phyloP scores from a whole-genome alignment of 2,113 vertebrate species.

The Mastomys natalensis region DNA sequence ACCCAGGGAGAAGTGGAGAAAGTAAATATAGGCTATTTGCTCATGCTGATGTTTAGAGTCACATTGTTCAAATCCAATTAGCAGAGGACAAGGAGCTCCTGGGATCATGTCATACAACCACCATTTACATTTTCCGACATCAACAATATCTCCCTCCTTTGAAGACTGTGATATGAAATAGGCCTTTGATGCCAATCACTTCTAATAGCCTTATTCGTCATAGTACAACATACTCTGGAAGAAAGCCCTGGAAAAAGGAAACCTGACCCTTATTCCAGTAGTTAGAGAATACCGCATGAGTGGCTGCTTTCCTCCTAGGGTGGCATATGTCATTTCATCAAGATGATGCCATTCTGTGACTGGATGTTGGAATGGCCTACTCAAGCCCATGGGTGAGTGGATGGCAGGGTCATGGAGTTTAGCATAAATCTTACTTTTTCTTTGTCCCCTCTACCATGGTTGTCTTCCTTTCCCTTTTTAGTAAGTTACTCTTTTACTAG shows the following conservation, averaged over 20 bases:
- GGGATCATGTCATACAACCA: accelerated
- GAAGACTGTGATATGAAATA: background rate
- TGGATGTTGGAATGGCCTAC: background rate
- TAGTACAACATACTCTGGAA: background rate
- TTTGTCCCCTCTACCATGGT: background rate
- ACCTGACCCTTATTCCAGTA: background rate
- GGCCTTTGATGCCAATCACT: background rate
- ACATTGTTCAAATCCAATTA: background rate
- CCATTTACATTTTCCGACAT: background rate
- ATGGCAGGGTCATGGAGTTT: background rate
- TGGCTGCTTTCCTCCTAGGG: background rate
- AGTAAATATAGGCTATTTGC: background rate
- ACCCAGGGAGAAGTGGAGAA: background rate
- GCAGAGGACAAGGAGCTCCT: background rate
- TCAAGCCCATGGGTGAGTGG: accelerated
- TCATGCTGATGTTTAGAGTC: background rate
- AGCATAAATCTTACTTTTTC: background rate
- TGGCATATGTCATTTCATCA: too few species aligned
- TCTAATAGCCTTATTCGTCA: background rate
- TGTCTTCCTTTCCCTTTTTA: background rate
- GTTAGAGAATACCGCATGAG: background rate
- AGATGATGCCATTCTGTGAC: background rate
- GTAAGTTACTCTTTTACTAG: background rate
- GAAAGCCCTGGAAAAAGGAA: background rate
- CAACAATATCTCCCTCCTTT: background rate